Evolutionary conservation across 2,797 vertebrate genomes (phyloP), one percentile per base, ranked within the genome.

Genomic region (Varecia variegata): DNA sequence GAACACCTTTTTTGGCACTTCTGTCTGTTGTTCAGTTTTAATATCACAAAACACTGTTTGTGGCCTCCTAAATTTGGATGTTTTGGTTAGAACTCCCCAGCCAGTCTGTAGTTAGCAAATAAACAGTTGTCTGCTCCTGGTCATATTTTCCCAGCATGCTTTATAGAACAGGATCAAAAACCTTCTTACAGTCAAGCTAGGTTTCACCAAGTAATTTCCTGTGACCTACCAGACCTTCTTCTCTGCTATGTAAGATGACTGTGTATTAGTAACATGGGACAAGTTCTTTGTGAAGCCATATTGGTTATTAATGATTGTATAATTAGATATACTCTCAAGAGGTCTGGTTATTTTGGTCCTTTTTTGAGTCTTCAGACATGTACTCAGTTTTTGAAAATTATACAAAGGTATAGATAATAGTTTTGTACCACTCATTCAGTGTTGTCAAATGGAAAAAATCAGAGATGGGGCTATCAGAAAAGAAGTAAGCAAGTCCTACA

Each of bases 91-190:
- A 85, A 32, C 70, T 93, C 21, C 38, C 58, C 25, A 87, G 38
- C 40, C 58, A 47, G 11, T 65, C 54, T 73, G 27, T 62, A 68
- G 38, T 93, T 93, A 85, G 85, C 54, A 81, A 77, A 73, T 40
- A 35, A 80, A 90, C 43, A 81, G n/a, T 92, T 58, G 35, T 92
- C 77, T 93, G 32, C 7, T 90, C 67, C 27, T 62, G 43, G 68
- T 93, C n/a, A 4, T 85, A 50, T 96, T 97, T 96, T 90, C 54
- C 45, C 32, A 80, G 52, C 15, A 25, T 71, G 67, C 92, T 40
- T 79, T 71, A 54, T 62, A 89, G 65, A 68, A 90, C 40, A 96
- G 84, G 47, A 96, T 96, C 84, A 90, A 90, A 97, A 95, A 18
- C 45, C 81, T 84, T 90, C 47, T 20, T 32, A 56, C 77, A 85